Evolutionary conservation across 2,797 vertebrate species (phyloP).

Genomic region (Orientallactaga sibirica): DNA sequence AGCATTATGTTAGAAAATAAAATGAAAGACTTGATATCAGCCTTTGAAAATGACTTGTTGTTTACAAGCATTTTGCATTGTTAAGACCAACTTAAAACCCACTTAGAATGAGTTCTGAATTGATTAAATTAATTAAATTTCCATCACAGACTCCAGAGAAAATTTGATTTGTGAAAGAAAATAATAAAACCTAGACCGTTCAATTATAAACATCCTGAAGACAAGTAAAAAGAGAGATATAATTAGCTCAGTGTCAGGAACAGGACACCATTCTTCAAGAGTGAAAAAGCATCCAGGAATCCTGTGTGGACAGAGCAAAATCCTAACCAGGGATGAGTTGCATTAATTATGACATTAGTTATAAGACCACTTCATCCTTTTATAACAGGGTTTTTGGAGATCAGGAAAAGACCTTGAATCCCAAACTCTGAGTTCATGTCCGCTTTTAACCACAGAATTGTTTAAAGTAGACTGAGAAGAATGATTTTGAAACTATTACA

Average conservation of each 20-base stretch:
- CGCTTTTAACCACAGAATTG: too few relatives aligned
- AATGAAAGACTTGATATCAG: slow-evolving; percentile 28
- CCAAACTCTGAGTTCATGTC: too few relatives aligned
- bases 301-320: background rate
- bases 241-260: background rate
- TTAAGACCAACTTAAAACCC: slow-evolving; percentile 1
- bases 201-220: background rate
- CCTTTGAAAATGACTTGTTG: background rate
- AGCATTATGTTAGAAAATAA: slow-evolving; percentile 44
- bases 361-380: background rate
- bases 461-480: too few relatives aligned
- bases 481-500: too few relatives aligned
- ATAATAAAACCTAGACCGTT: background rate
- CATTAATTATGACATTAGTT: background rate
- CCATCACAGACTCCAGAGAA: background rate
- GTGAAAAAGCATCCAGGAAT: background rate
- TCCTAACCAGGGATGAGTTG: background rate
- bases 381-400: too few relatives aligned
- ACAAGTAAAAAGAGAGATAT: background rate
- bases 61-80: slow-evolving; percentile 16
- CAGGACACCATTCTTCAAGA: background rate
- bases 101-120: background rate
- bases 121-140: slow-evolving; percentile 61
- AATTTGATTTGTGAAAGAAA: slow-evolving; percentile 2
- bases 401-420: too few relatives aligned